Percentiles rank a stretch among this genome's conserved stretches.
These are phyloP conservation scores for Rhagoletis pomonella DNA, from an alignment of 1,140 invertebrate species.

Conservation along the genomic window DNA sequence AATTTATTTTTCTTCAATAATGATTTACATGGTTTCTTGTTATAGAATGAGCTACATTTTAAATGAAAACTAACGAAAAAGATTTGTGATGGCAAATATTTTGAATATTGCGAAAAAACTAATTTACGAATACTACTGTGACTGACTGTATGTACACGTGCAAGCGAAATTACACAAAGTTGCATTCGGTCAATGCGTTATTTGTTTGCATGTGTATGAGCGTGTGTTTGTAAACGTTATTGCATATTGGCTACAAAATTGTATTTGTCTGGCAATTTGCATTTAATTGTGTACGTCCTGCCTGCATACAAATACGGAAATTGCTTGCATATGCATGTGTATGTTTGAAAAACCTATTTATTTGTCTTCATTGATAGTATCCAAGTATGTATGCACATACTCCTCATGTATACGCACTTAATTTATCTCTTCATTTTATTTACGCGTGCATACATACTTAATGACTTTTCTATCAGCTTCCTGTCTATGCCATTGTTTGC, in stretches of 20 bases:
- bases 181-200: neutral
- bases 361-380: neutral
- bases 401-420: neutral
- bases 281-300: neutral
- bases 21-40: no score
- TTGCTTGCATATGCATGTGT: neutral
- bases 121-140: no score
- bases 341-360: no score
- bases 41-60: no score
- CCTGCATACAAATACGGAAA: neutral
- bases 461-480: conserved; percentile 9
- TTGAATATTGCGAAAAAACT: no score
- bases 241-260: neutral
- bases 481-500: neutral
- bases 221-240: neutral
- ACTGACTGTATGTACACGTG: no score
- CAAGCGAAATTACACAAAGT: neutral
- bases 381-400: neutral
- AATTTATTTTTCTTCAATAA: no score
- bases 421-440: conserved; percentile 39
- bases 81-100: no score
- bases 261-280: neutral
- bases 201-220: neutral
- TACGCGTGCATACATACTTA: neutral
- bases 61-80: no score